Evolutionary conservation across 2,113 vertebrate species (phyloP).

Genomic region (Thalassarche chlororhynchos): DNA sequence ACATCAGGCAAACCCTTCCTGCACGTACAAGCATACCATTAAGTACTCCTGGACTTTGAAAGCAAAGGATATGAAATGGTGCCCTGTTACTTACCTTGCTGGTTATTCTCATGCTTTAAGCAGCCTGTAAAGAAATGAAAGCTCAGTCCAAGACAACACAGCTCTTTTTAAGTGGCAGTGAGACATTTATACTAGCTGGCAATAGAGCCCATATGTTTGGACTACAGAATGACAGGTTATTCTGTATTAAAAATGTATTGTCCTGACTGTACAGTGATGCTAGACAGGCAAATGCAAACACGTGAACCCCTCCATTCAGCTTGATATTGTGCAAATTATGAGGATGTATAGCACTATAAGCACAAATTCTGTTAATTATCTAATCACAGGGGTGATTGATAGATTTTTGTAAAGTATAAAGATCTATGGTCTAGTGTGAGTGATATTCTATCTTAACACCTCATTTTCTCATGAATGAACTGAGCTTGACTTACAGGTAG

Average conservation of each 20-base stretch:
- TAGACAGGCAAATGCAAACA: not conserved
- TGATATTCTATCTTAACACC: not conserved
- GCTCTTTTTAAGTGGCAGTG: not conserved
- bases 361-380: not conserved
- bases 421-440: accelerated
- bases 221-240: not conserved
- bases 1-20: not conserved
- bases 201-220: not conserved
- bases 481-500: not conserved
- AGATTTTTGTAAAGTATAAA: not conserved
- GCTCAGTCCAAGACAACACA: not conserved
- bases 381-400: not conserved
- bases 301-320: not conserved
- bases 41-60: not conserved
- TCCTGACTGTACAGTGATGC: not conserved
- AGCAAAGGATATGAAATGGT: not conserved
- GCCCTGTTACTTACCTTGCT: not conserved
- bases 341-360: not conserved
- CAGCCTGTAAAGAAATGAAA: not conserved
- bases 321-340: not conserved
- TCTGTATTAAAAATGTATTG: not conserved
- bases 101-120: not conserved
- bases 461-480: not conserved
- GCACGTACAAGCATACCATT: not conserved
- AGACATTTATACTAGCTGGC: not conserved